A percentile compares a stretch with the other conserved stretches of the same genome.
These are phyloP conservation scores for Bovichtus variegatus DNA, from an alignment of 2,797 vertebrate genomes.

Conservation along the genomic window DNA sequence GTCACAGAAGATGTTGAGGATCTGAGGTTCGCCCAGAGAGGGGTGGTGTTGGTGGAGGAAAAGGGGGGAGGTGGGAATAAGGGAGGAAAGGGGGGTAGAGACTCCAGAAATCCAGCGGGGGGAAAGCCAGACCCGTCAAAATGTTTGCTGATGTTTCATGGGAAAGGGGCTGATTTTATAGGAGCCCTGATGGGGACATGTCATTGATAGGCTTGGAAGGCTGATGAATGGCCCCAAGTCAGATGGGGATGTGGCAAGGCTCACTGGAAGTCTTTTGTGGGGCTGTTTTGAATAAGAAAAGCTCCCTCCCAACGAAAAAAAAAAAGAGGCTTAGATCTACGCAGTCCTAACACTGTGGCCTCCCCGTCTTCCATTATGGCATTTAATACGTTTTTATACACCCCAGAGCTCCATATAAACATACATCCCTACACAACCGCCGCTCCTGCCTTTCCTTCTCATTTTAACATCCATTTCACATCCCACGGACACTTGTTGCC, in stretches of 20 bases:
- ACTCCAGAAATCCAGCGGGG: constrained; percentile 93
- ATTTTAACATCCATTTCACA: constrained; percentile 87
- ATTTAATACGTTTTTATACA: constrained; percentile 93
- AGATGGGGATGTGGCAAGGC: constrained; percentile 99
- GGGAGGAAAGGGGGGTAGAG: constrained; percentile 78
- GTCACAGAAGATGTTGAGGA: constrained; percentile 85
- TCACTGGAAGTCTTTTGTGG: constrained; percentile 99
- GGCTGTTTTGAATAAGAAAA: constrained; percentile 99
- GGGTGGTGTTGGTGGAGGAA: constrained; percentile 73
- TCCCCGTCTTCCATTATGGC: constrained; percentile 96
- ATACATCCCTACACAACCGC: constrained; percentile 62
- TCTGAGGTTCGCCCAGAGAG: constrained; percentile 81
- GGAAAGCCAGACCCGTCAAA: constrained; percentile 99
- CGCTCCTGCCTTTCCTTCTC: constrained; percentile 69
- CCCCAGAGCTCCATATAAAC: constrained; percentile 76
- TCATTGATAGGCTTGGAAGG: constrained; percentile 99
- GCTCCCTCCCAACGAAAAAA: constrained; percentile 92
- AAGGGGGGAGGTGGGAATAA: constrained; percentile 66
- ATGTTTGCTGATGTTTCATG: constrained; percentile 99
- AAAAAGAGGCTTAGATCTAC: constrained; percentile 98
- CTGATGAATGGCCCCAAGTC: constrained; percentile 99
- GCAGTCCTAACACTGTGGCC: constrained; percentile 97
- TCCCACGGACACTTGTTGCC: constrained; percentile 81
- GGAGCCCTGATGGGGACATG: constrained; percentile 99
- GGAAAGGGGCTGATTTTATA: constrained; percentile 99